A percentile compares a stretch with the other conserved stretches of the same genome.
Conservation (phyloP, 2,113 vertebrate genomes). For the Saccopteryx leptura region DNA sequence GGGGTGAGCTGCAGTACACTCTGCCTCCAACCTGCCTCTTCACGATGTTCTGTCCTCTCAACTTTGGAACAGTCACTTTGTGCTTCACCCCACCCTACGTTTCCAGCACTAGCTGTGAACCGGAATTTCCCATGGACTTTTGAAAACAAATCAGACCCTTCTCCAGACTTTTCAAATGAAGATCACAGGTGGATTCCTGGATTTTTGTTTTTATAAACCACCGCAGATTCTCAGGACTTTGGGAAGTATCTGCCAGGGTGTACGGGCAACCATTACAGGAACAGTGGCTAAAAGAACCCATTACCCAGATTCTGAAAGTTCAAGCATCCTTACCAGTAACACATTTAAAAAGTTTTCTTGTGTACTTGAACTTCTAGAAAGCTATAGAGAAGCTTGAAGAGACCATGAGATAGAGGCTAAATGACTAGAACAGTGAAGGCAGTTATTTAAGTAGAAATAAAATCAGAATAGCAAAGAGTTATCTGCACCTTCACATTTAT, state of each 20-base stretch:
- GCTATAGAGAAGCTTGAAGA: neutral
- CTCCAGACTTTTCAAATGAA: neutral
- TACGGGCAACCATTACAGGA: neutral
- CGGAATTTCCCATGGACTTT: neutral
- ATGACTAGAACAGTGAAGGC: neutral
- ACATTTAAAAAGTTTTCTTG: neutral
- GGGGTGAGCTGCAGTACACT: neutral
- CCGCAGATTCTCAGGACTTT: neutral
- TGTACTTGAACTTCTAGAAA: neutral
- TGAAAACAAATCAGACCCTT: neutral
- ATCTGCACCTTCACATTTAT: neutral
- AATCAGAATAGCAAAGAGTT: neutral
- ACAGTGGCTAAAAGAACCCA: neutral
- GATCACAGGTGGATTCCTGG: neutral
- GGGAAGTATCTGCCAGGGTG: neutral
- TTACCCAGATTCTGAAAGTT: neutral
- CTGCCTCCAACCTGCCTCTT: neutral
- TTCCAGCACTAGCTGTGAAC: neutral
- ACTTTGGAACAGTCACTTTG: neutral
- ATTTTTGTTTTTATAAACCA: constrained; percentile 14
- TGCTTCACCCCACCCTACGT: neutral
- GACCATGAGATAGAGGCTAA: neutral
- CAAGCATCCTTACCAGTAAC: neutral
- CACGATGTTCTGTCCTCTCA: neutral
- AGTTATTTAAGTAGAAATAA: neutral